Conservation (phyloP, 1,140 invertebrate genomes). For the Campoletis sonorensis region DNA sequence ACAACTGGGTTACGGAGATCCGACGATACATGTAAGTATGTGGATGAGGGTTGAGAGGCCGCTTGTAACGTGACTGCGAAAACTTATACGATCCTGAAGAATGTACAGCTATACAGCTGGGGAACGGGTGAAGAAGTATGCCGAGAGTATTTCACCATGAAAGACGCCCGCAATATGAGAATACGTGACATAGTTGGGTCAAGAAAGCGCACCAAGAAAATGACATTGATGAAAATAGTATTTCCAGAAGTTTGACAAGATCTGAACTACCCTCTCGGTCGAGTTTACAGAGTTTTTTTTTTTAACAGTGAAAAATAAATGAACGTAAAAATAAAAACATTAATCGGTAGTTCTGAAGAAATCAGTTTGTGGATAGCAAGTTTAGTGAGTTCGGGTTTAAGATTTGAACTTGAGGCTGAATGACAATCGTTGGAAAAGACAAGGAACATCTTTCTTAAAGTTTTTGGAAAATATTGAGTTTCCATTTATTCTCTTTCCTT, state of each 20-base stretch:
- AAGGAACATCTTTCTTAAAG: neutral
- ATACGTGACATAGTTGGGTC: conserved; percentile 46
- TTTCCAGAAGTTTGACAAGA: neutral
- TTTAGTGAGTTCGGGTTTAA: neutral
- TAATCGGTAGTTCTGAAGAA: neutral
- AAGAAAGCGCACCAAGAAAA: conserved; percentile 28
- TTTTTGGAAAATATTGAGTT: conserved; percentile 26
- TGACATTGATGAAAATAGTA: neutral
- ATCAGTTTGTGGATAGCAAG: neutral
- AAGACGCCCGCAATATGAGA: conserved; percentile 40
- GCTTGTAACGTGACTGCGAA: conserved; percentile 56
- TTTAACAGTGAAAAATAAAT: neutral
- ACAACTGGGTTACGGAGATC: conserved; percentile 40
- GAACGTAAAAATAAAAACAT: neutral
- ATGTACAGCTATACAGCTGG: neutral
- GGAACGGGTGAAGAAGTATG: conserved; percentile 10
- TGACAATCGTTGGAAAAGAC: neutral
- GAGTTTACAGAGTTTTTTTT: neutral
- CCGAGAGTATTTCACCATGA: conserved; percentile 39
- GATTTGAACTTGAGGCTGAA: neutral
- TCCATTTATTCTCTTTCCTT: neutral
- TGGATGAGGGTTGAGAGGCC: conserved; percentile 15
- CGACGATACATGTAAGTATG: conserved; percentile 30
- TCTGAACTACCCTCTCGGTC: too few relatives aligned
- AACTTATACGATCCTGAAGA: neutral